Evolutionary conservation across 2,797 vertebrate genomes (phyloP).

Genomic region (Orestias chungarensis): DNA sequence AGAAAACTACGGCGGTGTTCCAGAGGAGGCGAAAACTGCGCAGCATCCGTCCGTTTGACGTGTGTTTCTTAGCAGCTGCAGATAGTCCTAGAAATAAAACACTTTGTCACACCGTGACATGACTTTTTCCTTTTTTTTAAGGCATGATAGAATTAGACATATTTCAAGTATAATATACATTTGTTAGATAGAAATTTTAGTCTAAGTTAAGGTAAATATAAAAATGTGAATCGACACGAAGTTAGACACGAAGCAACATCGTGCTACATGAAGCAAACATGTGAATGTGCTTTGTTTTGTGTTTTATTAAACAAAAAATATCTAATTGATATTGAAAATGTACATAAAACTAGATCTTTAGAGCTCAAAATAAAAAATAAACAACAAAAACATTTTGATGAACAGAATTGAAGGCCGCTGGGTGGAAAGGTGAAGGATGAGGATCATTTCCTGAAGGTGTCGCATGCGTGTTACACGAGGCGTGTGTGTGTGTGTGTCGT

Average conservation of each 20-base stretch:
- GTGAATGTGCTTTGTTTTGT: neutral
- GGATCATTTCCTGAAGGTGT: conserved; percentile 20
- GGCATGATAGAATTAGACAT: neutral
- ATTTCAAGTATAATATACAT: neutral
- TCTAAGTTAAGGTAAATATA: conserved; percentile 14
- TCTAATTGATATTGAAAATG: no score
- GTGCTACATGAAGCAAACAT: conserved; percentile 2
- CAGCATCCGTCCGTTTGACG: conserved; percentile 10
- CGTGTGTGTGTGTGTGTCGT: conserved; percentile 30
- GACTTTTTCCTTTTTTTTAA: neutral
- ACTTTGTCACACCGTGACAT: neutral
- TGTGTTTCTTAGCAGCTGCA: conserved; percentile 10
- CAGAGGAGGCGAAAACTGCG: conserved; percentile 9
- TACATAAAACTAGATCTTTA: no score
- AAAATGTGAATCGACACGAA: no score
- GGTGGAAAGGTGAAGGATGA: conserved; percentile 49
- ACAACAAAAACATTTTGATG: conserved; percentile 25
- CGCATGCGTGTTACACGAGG: conserved; percentile 31
- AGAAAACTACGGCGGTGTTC: conserved; percentile 1
- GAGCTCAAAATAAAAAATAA: conserved; percentile 35
- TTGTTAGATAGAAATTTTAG: conserved; percentile 6
- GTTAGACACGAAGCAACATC: no score
- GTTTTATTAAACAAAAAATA: neutral
- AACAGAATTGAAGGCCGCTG: conserved; percentile 23
- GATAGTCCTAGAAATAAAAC: neutral